phyloP scores from a whole-genome alignment of 2,888 invertebrate species.

The Drosophila suboccidentalis region DNA sequence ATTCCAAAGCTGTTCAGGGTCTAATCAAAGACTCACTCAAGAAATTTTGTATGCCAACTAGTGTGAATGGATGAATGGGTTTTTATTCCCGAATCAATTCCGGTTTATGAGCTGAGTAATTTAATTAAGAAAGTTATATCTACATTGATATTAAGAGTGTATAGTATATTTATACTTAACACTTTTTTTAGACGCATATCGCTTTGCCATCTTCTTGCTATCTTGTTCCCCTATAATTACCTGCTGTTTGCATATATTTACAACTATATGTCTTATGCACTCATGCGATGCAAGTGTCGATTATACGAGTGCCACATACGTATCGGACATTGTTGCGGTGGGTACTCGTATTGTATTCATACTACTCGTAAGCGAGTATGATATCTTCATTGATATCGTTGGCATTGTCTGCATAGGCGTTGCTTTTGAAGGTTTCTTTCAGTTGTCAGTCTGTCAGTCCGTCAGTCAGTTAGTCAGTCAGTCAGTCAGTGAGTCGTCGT shows the following conservation, averaged over 20 bases:
- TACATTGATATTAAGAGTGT: conserved; percentile 30
- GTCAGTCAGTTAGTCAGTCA: neutral
- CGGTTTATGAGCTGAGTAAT: neutral
- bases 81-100: conserved; percentile 3
- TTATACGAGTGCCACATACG: conserved; percentile 51
- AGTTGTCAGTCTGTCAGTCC: conserved; percentile 18
- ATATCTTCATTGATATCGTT: conserved; percentile 73
- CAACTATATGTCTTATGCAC: conserved; percentile 54
- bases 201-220: conserved; percentile 16
- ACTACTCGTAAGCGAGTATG: conserved; percentile 31
- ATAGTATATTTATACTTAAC: conserved; percentile 34
- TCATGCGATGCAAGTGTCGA: conserved; percentile 67
- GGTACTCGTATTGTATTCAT: conserved; percentile 44
- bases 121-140: conserved; percentile 6
- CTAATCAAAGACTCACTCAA: neutral
- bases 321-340: conserved; percentile 46
- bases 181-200: conserved; percentile 29
- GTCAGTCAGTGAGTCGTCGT: conserved; percentile 6
- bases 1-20: neutral
- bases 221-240: conserved; percentile 27
- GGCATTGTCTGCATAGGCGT: conserved; percentile 69
- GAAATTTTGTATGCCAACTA: neutral
- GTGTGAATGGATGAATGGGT: neutral
- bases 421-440: conserved; percentile 74
- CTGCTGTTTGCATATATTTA: conserved; percentile 51